Conservation (phyloP, 2,888 invertebrate genomes). For the Hedychridium roseum region DNA sequence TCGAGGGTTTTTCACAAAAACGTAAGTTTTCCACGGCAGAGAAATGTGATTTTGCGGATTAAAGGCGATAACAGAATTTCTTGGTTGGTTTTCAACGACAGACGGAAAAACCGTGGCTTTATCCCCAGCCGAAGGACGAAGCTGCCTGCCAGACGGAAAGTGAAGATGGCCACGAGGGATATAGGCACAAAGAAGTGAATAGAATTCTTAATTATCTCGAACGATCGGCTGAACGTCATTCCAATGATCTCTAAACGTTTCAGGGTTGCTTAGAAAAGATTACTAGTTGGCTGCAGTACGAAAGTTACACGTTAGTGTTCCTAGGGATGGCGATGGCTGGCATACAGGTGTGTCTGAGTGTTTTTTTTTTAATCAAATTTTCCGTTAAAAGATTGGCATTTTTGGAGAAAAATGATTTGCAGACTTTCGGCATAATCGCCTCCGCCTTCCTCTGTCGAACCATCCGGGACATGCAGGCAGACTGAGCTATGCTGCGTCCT, state of each 20-base stretch:
- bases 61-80: too few relatives aligned
- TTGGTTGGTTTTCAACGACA: constrained; percentile 43
- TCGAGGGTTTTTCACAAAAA: constrained; percentile 57
- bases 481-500: too few relatives aligned
- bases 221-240: too few relatives aligned
- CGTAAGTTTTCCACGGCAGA: too few relatives aligned
- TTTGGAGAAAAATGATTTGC: constrained; percentile 15
- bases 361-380: constrained; percentile 1
- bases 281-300: constrained; percentile 61
- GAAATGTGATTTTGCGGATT: too few relatives aligned
- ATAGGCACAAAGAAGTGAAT: constrained; percentile 58
- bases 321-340: constrained; percentile 59
- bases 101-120: constrained; percentile 59
- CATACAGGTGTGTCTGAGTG: constrained; percentile 46
- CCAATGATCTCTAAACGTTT: too few relatives aligned
- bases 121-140: constrained; percentile 55
- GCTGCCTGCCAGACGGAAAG: constrained; percentile 51
- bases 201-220: too few relatives aligned
- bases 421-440: constrained; percentile 51
- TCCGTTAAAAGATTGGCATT: too few relatives aligned
- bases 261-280: constrained; percentile 65
- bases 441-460: constrained; percentile 53
- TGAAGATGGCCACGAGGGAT: constrained; percentile 47
- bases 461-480: constrained; percentile 44
- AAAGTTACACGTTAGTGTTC: constrained; percentile 63